A percentile compares a stretch with the other conserved stretches of the same genome.
Evolutionary conservation across 1,140 invertebrate species (phyloP).

Genomic region (Formica exsecta): DNA sequence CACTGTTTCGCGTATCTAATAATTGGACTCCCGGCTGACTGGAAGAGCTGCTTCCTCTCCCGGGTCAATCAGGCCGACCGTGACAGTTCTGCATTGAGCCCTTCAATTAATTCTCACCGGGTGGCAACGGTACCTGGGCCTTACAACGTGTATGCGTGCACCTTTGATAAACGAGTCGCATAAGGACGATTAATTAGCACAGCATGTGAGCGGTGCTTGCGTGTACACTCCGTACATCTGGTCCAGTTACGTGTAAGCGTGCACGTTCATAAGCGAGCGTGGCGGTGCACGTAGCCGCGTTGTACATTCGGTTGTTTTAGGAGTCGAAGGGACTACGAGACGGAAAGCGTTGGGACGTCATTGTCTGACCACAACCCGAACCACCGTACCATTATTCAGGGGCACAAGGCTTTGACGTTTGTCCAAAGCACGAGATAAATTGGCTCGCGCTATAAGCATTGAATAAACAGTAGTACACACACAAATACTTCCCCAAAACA

Average conservation of each 20-base stretch:
- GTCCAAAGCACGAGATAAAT: slow-evolving; percentile 71
- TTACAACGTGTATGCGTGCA: slow-evolving; percentile 41
- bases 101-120: slow-evolving; percentile 65
- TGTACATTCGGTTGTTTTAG: slow-evolving; percentile 55
- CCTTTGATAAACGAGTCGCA: slow-evolving; percentile 74
- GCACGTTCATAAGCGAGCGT: slow-evolving; percentile 18
- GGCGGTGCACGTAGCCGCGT: not conserved
- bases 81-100: slow-evolving; percentile 47
- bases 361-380: slow-evolving; percentile 63
- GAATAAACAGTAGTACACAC: slow-evolving; percentile 63
- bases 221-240: slow-evolving; percentile 19
- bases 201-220: slow-evolving; percentile 30
- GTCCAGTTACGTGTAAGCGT: slow-evolving; percentile 18
- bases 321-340: slow-evolving; percentile 47
- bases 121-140: slow-evolving; percentile 16
- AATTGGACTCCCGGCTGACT: slow-evolving; percentile 40
- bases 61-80: slow-evolving; percentile 38
- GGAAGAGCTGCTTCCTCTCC: slow-evolving; percentile 43
- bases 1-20: slow-evolving; percentile 23
- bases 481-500: slow-evolving; percentile 21
- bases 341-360: slow-evolving; percentile 62
- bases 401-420: slow-evolving; percentile 69
- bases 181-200: slow-evolving; percentile 71
- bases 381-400: slow-evolving; percentile 70
- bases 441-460: slow-evolving; percentile 61